A percentile compares a stretch with the other conserved stretches of the same genome.
These are phyloP conservation scores for Phrynocephalus versicolor DNA, from an alignment of 2,113 vertebrate genomes.

Conservation along the genomic window DNA sequence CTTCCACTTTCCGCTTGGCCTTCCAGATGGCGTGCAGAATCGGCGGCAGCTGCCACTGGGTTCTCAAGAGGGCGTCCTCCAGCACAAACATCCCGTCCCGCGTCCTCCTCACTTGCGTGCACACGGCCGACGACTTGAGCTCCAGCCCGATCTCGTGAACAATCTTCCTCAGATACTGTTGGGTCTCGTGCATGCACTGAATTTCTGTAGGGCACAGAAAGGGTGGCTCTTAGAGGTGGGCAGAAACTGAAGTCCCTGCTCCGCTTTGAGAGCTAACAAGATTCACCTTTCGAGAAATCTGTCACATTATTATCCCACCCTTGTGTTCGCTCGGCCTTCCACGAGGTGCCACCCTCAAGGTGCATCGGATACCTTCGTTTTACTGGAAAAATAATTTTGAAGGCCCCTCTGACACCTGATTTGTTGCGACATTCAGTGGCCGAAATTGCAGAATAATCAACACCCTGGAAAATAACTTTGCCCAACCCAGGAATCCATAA, in stretches of 20 bases:
- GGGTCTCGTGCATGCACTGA: constrained; percentile 91
- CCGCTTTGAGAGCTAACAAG: too few species aligned
- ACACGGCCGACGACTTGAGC: constrained; percentile 85
- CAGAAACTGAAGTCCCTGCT: too few species aligned
- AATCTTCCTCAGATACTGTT: constrained; percentile 85
- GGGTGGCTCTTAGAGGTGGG: too few species aligned
- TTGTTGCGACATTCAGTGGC: too few species aligned
- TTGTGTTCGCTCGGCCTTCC: too few species aligned
- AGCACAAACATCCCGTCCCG: constrained; percentile 86
- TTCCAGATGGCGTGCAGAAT: constrained; percentile 72
- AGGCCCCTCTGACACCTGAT: too few species aligned
- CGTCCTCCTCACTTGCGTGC: constrained; percentile 82
- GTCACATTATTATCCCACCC: too few species aligned
- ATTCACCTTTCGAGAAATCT: too few species aligned
- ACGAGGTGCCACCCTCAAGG: neutral
- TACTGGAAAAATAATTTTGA: too few species aligned
- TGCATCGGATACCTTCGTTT: too few species aligned
- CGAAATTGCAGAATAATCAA: too few species aligned
- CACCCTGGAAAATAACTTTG: neutral
- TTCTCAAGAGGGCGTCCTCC: constrained; percentile 79
- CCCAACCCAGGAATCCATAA: neutral
- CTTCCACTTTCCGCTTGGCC: constrained; percentile 57
- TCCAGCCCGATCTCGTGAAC: constrained; percentile 93
- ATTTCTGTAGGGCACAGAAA: constrained; percentile 78
- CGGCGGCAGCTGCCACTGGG: constrained; percentile 81